These are phyloP conservation scores for Cochlearius cochlearius DNA, from an alignment of 2,113 vertebrate genomes.

Conservation along the genomic window DNA sequence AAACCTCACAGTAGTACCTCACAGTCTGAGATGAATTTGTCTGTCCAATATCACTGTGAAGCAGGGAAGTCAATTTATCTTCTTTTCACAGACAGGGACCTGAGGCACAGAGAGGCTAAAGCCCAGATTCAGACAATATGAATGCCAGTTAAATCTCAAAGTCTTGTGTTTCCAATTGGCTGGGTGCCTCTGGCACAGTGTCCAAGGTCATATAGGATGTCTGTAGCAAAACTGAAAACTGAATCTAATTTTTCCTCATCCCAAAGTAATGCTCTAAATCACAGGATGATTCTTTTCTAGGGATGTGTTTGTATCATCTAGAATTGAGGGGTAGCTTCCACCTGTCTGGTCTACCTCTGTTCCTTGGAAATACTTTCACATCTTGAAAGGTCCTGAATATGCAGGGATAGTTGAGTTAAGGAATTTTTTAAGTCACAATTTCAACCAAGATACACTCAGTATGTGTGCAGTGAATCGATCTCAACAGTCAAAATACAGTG, in stretches of 20 bases:
- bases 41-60: not conserved
- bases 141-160: conserved; percentile 31
- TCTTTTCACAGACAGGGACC: conserved; percentile 40
- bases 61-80: conserved; percentile 43
- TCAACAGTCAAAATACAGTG: not conserved
- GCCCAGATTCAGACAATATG: conserved; percentile 15
- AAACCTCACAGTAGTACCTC: not conserved
- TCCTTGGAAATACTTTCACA: not conserved
- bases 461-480: not conserved
- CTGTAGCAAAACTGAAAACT: not conserved
- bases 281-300: not conserved
- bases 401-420: not conserved
- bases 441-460: not conserved
- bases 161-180: conserved; percentile 36
- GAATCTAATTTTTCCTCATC: not conserved
- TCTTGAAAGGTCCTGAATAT: not conserved
- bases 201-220: conserved; percentile 37
- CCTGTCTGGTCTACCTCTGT: not conserved
- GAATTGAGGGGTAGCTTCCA: not conserved
- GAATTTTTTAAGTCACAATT: not conserved
- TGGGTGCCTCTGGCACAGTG: not conserved
- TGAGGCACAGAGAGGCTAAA: conserved; percentile 38
- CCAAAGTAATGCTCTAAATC: not conserved
- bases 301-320: not conserved
- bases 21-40: conserved; percentile 5